These are phyloP conservation scores for Drosophila testacea DNA, from an alignment of 2,888 invertebrate species.

Conservation along the genomic window DNA sequence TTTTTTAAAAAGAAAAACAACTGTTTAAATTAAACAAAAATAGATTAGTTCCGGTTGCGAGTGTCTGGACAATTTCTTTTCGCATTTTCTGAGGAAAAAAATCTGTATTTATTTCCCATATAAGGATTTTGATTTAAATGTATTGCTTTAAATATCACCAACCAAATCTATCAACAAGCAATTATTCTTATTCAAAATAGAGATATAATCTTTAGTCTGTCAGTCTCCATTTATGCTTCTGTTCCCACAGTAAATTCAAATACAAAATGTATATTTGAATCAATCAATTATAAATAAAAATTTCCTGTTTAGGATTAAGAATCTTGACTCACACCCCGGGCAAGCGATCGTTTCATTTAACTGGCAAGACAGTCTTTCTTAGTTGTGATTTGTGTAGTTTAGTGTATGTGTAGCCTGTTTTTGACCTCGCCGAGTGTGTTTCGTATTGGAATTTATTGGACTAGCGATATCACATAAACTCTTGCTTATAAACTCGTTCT, in stretches of 20 bases:
- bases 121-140: background rate
- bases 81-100: background rate
- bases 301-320: slow-evolving; percentile 59
- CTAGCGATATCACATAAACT: slow-evolving; percentile 43
- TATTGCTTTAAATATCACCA: background rate
- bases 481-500: slow-evolving; percentile 51
- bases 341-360: slow-evolving; percentile 43
- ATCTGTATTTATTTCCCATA: background rate
- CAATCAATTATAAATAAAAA: slow-evolving; percentile 49
- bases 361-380: slow-evolving; percentile 35
- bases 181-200: slow-evolving; percentile 25
- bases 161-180: slow-evolving; percentile 11
- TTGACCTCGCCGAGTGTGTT: slow-evolving; percentile 48
- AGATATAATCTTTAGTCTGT: slow-evolving; percentile 35
- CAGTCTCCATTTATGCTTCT: slow-evolving; percentile 12
- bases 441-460: slow-evolving; percentile 59
- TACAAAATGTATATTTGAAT: slow-evolving; percentile 50
- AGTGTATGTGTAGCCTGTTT: slow-evolving; percentile 56
- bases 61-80: slow-evolving; percentile 6
- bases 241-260: slow-evolving; percentile 54
- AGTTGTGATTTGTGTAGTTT: slow-evolving; percentile 38
- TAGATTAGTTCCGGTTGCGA: slow-evolving; percentile 23
- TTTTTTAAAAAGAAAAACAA: background rate
- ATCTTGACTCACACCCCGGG: slow-evolving; percentile 21
- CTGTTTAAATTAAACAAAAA: slow-evolving; percentile 6